Conservation (phyloP, 2,797 vertebrate species). For the Discoglossus pictus region DNA sequence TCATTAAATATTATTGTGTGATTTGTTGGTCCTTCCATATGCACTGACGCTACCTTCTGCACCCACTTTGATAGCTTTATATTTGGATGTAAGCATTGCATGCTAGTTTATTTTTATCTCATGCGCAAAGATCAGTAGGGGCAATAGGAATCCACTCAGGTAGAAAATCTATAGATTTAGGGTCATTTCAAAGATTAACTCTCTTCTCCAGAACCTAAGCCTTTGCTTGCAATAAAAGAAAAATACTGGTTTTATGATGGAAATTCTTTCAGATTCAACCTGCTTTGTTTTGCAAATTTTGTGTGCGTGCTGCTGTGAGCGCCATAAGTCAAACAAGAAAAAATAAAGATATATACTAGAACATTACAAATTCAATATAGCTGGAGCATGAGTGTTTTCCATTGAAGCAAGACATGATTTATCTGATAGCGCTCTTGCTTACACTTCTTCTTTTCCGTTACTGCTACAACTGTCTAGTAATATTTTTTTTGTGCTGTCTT, state of each 20-base stretch:
- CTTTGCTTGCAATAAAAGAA: conserved; percentile 14
- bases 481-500: no score
- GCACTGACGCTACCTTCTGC: not conserved
- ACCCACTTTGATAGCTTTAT: conserved; percentile 18
- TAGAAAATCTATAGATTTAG: conserved; percentile 43
- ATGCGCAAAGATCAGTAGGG: conserved; percentile 30
- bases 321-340: no score
- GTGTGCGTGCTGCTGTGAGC: not conserved
- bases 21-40: not conserved
- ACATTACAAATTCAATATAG: no score
- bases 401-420: no score
- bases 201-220: conserved; percentile 12
- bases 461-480: no score
- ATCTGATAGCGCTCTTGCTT: no score
- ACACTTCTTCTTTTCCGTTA: no score
- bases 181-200: conserved; percentile 25
- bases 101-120: conserved; percentile 25
- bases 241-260: conserved; percentile 19
- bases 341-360: no score
- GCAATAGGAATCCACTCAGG: conserved; percentile 36
- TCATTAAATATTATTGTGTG: no score
- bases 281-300: not conserved
- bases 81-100: conserved; percentile 15
- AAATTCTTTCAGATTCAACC: not conserved
- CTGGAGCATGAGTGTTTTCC: no score